Evolutionary conservation across 92 coral and sea anemone species (phyloP).

Genomic region (Epizoanthus illoricatus): DNA sequence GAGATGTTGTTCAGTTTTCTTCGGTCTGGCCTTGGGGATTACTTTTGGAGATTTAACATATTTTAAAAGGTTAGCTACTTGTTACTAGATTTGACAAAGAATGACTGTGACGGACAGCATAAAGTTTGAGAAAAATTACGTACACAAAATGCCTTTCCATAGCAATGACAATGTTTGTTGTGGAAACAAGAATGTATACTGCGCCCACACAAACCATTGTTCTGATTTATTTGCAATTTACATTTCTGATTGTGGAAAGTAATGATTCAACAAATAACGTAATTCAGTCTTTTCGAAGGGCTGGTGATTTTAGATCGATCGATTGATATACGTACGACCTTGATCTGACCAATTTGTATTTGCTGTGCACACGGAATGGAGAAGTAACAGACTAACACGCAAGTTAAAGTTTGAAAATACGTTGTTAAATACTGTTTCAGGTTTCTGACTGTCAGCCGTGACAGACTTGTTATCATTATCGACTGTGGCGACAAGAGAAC

Average conservation of each 20-base stretch:
- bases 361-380: too few relatives aligned
- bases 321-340: neutral
- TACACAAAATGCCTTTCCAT: neutral
- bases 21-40: too few relatives aligned
- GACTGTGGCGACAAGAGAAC: too few relatives aligned
- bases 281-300: neutral
- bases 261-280: neutral
- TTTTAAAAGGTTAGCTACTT: neutral
- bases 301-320: neutral
- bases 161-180: constrained; percentile 25
- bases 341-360: neutral
- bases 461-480: too few relatives aligned
- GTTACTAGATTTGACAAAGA: neutral
- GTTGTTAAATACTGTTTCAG: too few relatives aligned
- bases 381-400: too few relatives aligned
- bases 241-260: neutral
- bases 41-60: neutral
- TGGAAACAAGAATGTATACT: constrained; percentile 18
- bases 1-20: neutral
- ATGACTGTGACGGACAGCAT: neutral
- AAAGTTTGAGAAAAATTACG: neutral
- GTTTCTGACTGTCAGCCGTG: too few relatives aligned
- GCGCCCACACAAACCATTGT: constrained; percentile 23
- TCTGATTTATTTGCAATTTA: constrained; percentile 21
- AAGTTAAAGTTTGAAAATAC: too few relatives aligned